Conservation (phyloP, 2,113 vertebrate species). For the Anthoscopus minutus region DNA sequence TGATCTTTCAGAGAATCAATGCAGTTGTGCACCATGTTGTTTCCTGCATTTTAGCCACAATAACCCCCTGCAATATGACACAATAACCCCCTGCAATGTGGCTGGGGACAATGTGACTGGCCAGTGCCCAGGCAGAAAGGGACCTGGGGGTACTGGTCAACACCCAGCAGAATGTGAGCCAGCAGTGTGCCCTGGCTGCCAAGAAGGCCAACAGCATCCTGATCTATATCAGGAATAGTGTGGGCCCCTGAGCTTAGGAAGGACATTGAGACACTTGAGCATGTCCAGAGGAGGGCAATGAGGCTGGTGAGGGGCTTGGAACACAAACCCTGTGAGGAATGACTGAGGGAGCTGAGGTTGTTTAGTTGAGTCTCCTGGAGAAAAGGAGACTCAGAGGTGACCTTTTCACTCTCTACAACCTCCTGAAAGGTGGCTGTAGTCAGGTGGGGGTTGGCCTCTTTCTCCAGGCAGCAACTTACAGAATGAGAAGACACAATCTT, state of each 20-base stretch:
- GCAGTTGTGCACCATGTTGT: background rate
- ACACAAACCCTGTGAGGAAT: no score
- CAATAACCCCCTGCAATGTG: no score
- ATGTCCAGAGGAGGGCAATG: background rate
- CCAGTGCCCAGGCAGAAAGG: background rate
- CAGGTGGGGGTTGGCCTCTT: background rate
- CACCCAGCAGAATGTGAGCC: background rate
- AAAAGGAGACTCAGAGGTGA: background rate
- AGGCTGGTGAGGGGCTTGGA: background rate
- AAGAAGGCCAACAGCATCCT: background rate
- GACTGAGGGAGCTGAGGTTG: no score
- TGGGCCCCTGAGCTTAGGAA: background rate
- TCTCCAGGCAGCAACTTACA: background rate
- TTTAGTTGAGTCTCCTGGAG: no score
- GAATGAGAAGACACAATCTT: background rate
- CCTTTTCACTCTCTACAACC: background rate
- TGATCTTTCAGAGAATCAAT: background rate
- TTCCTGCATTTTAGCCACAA: background rate
- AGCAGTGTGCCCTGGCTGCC: background rate
- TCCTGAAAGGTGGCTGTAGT: background rate
- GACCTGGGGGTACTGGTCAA: background rate
- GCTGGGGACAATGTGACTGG: background rate
- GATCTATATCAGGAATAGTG: background rate
- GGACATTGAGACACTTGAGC: fast-evolving
- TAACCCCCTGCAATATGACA: no score